Percentiles rank a stretch among this genome's conserved stretches.
These are phyloP conservation scores for Parauchenoglanis punctatus DNA, from an alignment of 2,797 vertebrate genomes.

Conservation along the genomic window DNA sequence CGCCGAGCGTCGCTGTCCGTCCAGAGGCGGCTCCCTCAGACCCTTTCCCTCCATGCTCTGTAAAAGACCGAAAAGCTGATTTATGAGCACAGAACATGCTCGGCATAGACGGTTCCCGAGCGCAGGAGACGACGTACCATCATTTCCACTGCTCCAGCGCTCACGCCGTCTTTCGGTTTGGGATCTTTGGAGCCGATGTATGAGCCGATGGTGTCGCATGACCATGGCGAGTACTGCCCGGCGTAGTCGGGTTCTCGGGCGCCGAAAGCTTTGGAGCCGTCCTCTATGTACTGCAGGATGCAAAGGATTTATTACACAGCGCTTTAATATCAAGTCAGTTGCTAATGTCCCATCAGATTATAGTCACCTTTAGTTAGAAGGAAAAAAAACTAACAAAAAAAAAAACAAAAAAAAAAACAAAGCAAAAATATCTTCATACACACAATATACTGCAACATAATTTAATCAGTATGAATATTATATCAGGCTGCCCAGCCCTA, in stretches of 20 bases:
- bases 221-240: constrained; percentile 98
- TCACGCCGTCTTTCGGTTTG: constrained; percentile 94
- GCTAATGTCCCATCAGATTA: background rate
- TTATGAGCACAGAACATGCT: background rate
- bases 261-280: constrained; percentile 85
- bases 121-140: constrained; percentile 76
- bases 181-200: constrained; percentile 98
- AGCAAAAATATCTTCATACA: background rate
- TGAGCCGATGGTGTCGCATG: constrained; percentile 97
- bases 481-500: too few relatives aligned
- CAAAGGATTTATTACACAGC: background rate
- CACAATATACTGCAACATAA: background rate
- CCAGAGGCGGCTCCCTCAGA: constrained; percentile 86
- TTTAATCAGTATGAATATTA: too few relatives aligned
- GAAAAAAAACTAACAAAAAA: too few relatives aligned
- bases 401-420: too few relatives aligned
- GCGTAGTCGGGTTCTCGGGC: constrained; percentile 89
- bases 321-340: background rate
- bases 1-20: constrained; percentile 86
- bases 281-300: constrained; percentile 85
- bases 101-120: background rate
- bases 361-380: background rate
- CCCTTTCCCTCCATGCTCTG: constrained; percentile 91
- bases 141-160: constrained; percentile 86
- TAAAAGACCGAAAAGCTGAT: constrained; percentile 1